Conservation (phyloP, 2,797 vertebrate species). For the Myoxocephalus aenaeus region DNA sequence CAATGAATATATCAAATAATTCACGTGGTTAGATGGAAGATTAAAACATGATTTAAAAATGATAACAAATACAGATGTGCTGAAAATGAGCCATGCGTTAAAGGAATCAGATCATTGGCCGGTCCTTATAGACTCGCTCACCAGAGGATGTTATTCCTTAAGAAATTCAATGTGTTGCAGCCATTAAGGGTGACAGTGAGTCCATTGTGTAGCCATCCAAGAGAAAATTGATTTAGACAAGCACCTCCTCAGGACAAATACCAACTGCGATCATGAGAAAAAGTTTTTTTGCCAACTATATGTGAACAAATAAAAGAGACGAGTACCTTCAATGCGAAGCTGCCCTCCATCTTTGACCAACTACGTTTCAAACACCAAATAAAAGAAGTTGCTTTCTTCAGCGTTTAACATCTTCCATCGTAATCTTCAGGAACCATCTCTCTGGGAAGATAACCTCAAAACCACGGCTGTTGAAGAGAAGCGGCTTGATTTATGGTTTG, state of each 20-base stretch:
- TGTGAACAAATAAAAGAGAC: background rate
- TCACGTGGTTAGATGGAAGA: background rate
- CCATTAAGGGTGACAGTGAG: conserved; percentile 23
- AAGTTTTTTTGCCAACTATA: background rate
- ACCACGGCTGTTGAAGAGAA: conserved; percentile 16
- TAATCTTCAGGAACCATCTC: conserved; percentile 24
- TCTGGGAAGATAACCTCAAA: conserved; percentile 37
- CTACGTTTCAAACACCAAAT: background rate
- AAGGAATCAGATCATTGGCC: conserved; percentile 29
- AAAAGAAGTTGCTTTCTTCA: background rate
- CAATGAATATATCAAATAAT: background rate
- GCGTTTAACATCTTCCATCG: conserved; percentile 6
- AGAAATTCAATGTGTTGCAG: conserved; percentile 17
- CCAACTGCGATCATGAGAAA: background rate
- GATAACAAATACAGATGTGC: background rate
- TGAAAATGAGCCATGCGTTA: conserved; percentile 13
- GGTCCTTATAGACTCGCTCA: conserved; percentile 3
- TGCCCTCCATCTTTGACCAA: background rate
- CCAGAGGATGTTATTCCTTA: conserved; percentile 35
- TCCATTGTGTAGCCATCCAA: conserved; percentile 24
- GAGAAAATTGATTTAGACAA: background rate
- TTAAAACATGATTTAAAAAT: background rate
- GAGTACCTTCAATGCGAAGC: background rate
- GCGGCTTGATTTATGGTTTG: conserved; percentile 57
- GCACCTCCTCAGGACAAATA: conserved; percentile 5